Percentiles rank a stretch among this genome's conserved stretches.
Conservation (phyloP, 2,888 invertebrate genomes). For the Troglohyphantes excavatus region DNA sequence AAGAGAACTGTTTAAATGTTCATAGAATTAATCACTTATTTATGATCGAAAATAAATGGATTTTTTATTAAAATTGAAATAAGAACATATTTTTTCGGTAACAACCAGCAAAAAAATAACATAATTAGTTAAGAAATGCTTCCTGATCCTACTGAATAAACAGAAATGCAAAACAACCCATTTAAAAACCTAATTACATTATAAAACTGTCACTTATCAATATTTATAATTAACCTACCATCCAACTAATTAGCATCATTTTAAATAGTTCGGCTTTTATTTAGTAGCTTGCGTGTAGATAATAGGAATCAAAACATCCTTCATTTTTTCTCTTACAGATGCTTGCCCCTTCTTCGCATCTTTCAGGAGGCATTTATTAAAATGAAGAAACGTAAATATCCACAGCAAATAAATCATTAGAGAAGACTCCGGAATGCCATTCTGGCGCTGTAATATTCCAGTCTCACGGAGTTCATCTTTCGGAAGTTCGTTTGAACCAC, state of each 20-base stretch:
- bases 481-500: slow-evolving; percentile 33
- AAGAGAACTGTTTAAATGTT: no score
- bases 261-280: neutral
- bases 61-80: no score
- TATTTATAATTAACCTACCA: neutral
- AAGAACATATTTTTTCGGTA: no score
- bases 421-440: slow-evolving; percentile 27
- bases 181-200: neutral
- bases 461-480: slow-evolving; percentile 67
- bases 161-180: neutral
- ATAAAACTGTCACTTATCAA: neutral
- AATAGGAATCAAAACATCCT: neutral
- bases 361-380: no score
- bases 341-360: no score
- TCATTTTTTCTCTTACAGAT: neutral
- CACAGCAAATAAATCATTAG: slow-evolving; percentile 53
- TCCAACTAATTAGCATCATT: neutral
- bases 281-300: neutral
- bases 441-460: slow-evolving; percentile 46
- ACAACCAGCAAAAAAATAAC: no score
- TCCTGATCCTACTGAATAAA: no score
- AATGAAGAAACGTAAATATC: neutral
- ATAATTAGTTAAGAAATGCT: no score
- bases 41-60: no score
- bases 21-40: no score